These are phyloP conservation scores for Manis pentadactyla DNA, from an alignment of 2,797 vertebrate species.

Conservation along the genomic window DNA sequence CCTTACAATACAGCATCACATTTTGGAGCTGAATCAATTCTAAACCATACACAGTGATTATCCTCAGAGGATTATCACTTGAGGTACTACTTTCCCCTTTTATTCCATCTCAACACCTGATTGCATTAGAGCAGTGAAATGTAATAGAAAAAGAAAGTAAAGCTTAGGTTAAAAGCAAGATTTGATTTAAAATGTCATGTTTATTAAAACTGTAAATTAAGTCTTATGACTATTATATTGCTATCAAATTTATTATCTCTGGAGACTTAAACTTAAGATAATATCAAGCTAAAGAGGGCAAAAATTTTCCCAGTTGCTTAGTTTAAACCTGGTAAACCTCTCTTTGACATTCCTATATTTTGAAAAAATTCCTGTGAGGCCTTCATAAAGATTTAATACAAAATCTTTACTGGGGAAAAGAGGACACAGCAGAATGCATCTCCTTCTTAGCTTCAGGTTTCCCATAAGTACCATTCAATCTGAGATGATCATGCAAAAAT, in stretches of 20 bases:
- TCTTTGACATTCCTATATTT: neutral
- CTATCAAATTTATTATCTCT: neutral
- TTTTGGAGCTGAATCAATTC: neutral
- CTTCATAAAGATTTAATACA: neutral
- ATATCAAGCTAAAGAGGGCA: neutral
- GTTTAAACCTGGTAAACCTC: neutral
- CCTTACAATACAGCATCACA: neutral
- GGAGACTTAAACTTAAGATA: neutral
- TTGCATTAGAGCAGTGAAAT: neutral
- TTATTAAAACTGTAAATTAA: neutral
- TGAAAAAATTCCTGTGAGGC: neutral
- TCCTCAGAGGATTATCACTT: neutral
- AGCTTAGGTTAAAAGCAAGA: neutral
- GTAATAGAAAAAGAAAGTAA: conserved; percentile 1
- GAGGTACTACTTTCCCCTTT: neutral
- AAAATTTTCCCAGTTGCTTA: neutral
- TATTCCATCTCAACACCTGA: neutral
- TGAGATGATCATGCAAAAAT: neutral
- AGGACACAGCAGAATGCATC: neutral
- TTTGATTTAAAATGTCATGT: neutral
- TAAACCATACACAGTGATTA: neutral
- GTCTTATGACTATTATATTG: neutral
- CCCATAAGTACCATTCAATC: neutral
- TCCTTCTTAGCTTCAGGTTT: neutral
- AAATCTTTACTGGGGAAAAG: neutral